Evolutionary conservation across 2,113 vertebrate species (phyloP), one percentile per base, ranked within the genome.

Genomic region (Lethenteron reissneri): DNA sequence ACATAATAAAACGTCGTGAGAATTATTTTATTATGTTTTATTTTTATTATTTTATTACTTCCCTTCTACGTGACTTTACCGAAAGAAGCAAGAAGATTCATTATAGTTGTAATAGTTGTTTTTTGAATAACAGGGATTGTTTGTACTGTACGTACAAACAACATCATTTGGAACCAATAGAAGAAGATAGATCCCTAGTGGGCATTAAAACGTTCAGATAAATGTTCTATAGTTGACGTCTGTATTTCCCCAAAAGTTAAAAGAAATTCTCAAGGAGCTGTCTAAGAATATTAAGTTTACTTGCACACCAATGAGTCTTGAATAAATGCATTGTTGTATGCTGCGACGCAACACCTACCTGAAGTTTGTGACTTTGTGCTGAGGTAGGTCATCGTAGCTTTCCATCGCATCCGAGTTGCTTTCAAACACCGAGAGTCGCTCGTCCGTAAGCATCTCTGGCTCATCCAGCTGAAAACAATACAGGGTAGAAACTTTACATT

Each of bases 351-450:
- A 72, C 70, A 8, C 68, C 74, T 71, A 96, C 94, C 94, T 96
- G 78, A 97, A 97, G 62, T 80, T 85, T 1, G 94, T 97, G 71
- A 97, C 85, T 70, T 84, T 92, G 81, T 97, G 92, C 74, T 97
- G 92, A 0, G 94, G 94, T 5, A 90, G 79, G 21, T 90, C 86
- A 41, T 97, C 92, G 2, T 97, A 96, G 78, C 88, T 94, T 80
- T 95, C 94, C 71, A 95, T 96, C 0, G 88, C 91, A 11, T 90
- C 86, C 41, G 88, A 89, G 2, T 90, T 95, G 1, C 87, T 81
- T 4, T 95, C 92, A 1, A 94, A 97, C 70, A 97, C 80, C 17
- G 90, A 95, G 69, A 97, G 73, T 2, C 86, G 84, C 74, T 97
- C 94, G 1, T 89, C 87, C 0, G 89, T 94, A 75, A 97, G 77